Percentiles rank a stretch among this genome's conserved stretches.
Evolutionary conservation across 2,888 invertebrate species (phyloP).

Genomic region (Lithodes maja): DNA sequence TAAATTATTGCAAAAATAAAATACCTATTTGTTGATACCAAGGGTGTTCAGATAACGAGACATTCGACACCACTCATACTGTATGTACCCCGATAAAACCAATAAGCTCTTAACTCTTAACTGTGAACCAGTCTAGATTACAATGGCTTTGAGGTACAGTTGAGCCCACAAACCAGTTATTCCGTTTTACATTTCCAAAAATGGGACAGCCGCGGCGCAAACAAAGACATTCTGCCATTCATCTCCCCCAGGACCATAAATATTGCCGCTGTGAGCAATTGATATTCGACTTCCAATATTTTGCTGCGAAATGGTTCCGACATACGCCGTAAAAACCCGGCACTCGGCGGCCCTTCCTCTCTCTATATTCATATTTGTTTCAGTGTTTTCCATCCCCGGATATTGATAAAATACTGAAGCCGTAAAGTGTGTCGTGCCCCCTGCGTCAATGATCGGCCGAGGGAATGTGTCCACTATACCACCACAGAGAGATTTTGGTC

Average conservation of each 20-base stretch:
- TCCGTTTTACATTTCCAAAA: too few relatives aligned
- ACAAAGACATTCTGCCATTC: slow-evolving; percentile 1
- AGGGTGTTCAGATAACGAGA: too few relatives aligned
- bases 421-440: background rate
- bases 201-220: background rate
- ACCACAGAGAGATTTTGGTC: too few relatives aligned
- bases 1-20: too few relatives aligned
- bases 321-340: background rate
- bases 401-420: slow-evolving; percentile 9
- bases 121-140: too few relatives aligned
- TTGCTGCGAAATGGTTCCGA: background rate
- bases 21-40: too few relatives aligned
- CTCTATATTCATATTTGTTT: slow-evolving; percentile 22
- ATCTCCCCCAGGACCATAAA: slow-evolving; percentile 5
- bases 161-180: too few relatives aligned
- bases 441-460: background rate
- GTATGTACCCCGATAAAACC: too few relatives aligned
- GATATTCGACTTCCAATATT: slow-evolving; percentile 16
- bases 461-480: too few relatives aligned
- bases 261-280: slow-evolving; percentile 3
- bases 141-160: too few relatives aligned
- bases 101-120: too few relatives aligned
- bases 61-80: too few relatives aligned
- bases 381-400: slow-evolving; percentile 10
- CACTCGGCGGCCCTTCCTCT: background rate